phyloP scores from a whole-genome alignment of 30 jellyfish, hydroid and myxozoan species.

The Sanderia malayensis region DNA sequence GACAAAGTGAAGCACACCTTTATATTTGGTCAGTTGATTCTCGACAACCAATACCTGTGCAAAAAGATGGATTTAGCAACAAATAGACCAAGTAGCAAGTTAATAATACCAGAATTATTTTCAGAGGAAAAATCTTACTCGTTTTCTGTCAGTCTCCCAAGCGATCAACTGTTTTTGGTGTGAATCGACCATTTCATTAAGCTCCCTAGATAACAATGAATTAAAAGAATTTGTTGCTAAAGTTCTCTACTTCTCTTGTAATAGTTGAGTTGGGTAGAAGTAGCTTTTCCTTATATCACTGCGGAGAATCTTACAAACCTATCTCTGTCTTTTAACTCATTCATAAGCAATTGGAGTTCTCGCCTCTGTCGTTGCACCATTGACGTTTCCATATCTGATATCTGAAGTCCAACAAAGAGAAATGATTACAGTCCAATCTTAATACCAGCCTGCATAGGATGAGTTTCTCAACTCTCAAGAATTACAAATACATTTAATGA shows the following conservation, averaged over 20 bases:
- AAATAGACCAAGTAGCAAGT: no score
- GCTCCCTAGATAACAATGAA: constrained; percentile 79
- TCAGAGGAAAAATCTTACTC: no score
- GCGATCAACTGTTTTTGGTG: constrained; percentile 90
- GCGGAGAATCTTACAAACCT: no score
- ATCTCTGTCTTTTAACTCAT: constrained; percentile 87
- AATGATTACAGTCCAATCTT: neutral
- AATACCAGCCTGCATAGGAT: neutral
- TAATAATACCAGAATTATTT: no score
- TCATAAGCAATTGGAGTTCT: constrained; percentile 80
- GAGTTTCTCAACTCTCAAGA: neutral
- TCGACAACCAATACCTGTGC: constrained; percentile 57
- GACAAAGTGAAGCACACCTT: constrained; percentile 44
- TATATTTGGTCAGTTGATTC: constrained; percentile 50
- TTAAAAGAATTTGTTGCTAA: neutral
- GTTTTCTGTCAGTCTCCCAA: constrained; percentile 87
- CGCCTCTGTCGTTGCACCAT: constrained; percentile 81
- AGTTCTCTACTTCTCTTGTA: no score
- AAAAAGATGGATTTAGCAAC: neutral
- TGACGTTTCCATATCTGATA: constrained; percentile 55
- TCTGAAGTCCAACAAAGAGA: neutral
- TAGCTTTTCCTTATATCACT: no score
- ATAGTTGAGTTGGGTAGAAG: no score
- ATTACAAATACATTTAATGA: neutral
- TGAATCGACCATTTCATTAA: constrained; percentile 88